Evolutionary conservation across 1,140 invertebrate genomes (phyloP).

Genomic region (Caerostris extrusa): DNA sequence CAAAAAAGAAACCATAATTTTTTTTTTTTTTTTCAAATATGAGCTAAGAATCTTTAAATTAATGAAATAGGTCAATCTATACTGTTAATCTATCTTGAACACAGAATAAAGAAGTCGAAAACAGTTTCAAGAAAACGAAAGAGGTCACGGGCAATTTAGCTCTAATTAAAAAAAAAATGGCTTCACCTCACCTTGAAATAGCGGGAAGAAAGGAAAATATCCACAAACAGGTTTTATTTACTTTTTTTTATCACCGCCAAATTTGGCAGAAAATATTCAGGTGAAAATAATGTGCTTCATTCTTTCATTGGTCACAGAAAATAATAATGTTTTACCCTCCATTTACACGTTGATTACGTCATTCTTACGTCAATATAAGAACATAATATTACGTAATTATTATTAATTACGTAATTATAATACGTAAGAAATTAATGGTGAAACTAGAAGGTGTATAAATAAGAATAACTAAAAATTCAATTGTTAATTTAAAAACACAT

Average conservation of each 20-base stretch:
- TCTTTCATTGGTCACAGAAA: not conserved
- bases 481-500: too few relatives aligned
- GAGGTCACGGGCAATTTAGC: constrained; percentile 58
- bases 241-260: constrained; percentile 30
- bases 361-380: not conserved
- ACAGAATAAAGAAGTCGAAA: not conserved
- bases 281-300: not conserved
- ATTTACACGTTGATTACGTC: not conserved
- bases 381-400: not conserved
- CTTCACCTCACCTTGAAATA: constrained; percentile 66
- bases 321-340: not conserved
- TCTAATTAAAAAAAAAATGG: constrained; percentile 24
- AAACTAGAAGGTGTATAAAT: too few relatives aligned
- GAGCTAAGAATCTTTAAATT: too few relatives aligned
- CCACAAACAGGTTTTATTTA: constrained; percentile 41
- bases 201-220: constrained; percentile 31
- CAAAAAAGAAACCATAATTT: too few relatives aligned
- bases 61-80: too few relatives aligned
- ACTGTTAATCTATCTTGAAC: not conserved
- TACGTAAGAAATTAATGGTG: too few relatives aligned
- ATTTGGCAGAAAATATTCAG: not conserved
- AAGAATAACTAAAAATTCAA: too few relatives aligned
- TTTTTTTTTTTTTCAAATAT: too few relatives aligned
- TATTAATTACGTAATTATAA: too few relatives aligned
- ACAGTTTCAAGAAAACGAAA: not conserved